Percentiles rank a stretch among this genome's conserved stretches.
phyloP scores from a whole-genome alignment of 2,113 vertebrate genomes.

The Gracilinanus agilis region DNA sequence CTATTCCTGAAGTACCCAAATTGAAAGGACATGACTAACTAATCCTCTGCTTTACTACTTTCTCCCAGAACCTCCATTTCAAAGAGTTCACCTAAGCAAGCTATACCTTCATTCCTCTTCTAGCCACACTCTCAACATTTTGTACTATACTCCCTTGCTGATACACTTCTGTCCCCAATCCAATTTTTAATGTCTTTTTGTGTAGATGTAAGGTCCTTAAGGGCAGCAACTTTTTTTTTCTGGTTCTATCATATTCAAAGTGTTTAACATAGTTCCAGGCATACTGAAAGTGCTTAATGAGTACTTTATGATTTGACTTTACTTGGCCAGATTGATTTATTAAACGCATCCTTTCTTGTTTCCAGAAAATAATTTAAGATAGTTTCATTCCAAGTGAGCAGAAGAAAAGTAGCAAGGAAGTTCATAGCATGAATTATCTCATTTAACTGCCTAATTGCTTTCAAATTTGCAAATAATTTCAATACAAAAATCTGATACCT shows the following conservation, averaged over 20 bases:
- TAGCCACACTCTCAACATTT: no score
- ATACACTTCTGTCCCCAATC: no score
- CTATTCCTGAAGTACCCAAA: no score
- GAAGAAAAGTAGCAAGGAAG: not conserved
- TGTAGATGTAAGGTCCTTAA: no score
- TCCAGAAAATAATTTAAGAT: not conserved
- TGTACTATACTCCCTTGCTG: no score
- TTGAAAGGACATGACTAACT: no score
- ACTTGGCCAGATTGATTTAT: not conserved
- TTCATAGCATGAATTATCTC: not conserved
- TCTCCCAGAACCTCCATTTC: no score
- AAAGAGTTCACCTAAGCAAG: no score
- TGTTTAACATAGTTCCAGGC: not conserved
- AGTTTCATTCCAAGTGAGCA: not conserved
- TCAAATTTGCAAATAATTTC: not conserved
- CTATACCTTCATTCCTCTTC: no score
- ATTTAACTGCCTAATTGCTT: not conserved
- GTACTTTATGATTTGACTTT: not conserved
- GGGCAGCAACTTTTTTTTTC: not conserved
- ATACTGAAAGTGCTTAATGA: not conserved
- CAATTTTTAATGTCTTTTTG: no score
- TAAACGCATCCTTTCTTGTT: not conserved
- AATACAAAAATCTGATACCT: not conserved
- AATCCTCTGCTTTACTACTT: no score
- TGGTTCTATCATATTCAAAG: not conserved